A percentile compares a stretch with the other conserved stretches of the same genome.
Conservation (phyloP, 2,797 vertebrate genomes). For the Harpagifer antarcticus region DNA sequence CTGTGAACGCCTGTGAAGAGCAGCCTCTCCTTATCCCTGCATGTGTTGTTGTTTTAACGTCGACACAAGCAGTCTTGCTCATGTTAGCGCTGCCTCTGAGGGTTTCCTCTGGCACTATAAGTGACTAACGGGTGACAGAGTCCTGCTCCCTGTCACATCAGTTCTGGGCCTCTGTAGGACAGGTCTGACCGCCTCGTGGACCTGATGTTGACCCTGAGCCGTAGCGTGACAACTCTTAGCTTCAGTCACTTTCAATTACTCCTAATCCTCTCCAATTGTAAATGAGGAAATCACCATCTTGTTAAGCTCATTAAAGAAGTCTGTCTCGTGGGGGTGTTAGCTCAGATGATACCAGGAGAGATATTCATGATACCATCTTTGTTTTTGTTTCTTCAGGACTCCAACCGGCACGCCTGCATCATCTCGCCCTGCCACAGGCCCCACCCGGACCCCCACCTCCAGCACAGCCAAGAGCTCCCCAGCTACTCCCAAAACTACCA, state of each 20-base stretch:
- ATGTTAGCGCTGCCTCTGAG: conserved; percentile 15
- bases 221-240: conserved; percentile 20
- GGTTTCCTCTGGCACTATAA: conserved; percentile 29
- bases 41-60: conserved; percentile 4
- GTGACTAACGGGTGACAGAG: conserved; percentile 41
- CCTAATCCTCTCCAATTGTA: neutral
- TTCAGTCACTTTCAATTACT: conserved; percentile 29
- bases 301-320: neutral
- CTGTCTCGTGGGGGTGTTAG: neutral
- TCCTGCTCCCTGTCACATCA: conserved; percentile 29
- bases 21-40: neutral
- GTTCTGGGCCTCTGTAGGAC: neutral
- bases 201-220: conserved; percentile 22
- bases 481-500: conserved; percentile 74
- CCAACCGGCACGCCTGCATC: conserved; percentile 47
- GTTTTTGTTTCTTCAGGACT: conserved; percentile 66
- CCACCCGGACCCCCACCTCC: conserved; percentile 54
- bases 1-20: neutral
- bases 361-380: neutral
- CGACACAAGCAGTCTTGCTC: neutral
- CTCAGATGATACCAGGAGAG: neutral
- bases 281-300: neutral
- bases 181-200: conserved; percentile 11
- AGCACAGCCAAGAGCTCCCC: conserved; percentile 70
- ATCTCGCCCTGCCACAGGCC: conserved; percentile 71